Evolutionary conservation across 2,113 vertebrate genomes (phyloP), one percentile per base, ranked within the genome.

Genomic region (Pleuronectes platessa): DNA sequence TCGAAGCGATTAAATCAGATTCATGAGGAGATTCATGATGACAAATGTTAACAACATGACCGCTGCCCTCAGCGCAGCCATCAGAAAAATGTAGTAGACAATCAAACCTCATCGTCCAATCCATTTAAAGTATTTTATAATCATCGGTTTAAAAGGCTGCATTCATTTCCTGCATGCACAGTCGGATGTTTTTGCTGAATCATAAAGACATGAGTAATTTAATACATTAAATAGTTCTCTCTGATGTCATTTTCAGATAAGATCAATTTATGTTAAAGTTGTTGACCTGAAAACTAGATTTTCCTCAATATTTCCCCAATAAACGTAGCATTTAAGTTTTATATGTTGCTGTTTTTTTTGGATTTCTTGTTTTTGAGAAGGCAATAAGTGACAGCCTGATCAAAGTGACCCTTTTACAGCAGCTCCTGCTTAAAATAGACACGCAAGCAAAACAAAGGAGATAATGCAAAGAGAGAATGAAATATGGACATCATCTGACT

Each of bases 391-490:
- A 42, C 10, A 12, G 12, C 40, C 35, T 37, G 35, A 37, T 37
- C 35, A 9, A 13, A 35, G n/a, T 59, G 53, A 53, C 21, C 27
- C 27, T 45, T 11, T 66, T 62, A 20, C 47, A 68, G 18, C 37
- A 62, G 20, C 49, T 24, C 1, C 35, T 37, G 35, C 35, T 37
- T 37, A 37, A 37, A 37, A 37, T 37, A 37, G 42, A 5, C 31
- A 79, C 13, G 56, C 20, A n/a, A 26, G 68, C 31, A 68, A 54
- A 65, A 53, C 12, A 68, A 61, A 20, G 11, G 61, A 47, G 60
- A 40, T 53, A 65, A 61, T 17, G 27, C 26, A 74, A 62, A n/a
- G 2, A 45, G 26, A 13, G 35, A 20, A 37, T 56, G 15, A 64
- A 49, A 78, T 70, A 58, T 31, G 24, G 21, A 35, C 45, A 59